A percentile compares a stretch with the other conserved stretches of the same genome.
These are phyloP conservation scores for Polydrusus pterygomalis DNA, from an alignment of 2,888 invertebrate species.

Conservation along the genomic window DNA sequence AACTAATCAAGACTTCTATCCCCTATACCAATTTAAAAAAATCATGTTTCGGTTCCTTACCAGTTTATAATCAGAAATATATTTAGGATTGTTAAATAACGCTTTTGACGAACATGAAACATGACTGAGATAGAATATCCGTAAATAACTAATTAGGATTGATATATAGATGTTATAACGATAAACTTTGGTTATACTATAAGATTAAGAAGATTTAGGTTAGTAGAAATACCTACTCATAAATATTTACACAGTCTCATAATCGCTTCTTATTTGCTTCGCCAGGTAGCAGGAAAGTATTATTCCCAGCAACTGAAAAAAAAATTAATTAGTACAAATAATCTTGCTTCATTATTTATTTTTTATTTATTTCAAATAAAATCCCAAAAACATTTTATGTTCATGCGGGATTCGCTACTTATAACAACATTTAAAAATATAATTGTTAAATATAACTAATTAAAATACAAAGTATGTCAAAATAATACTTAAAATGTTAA, in stretches of 20 bases:
- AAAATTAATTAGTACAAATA: conserved; percentile 29
- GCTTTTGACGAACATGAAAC: conserved; percentile 8
- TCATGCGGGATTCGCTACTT: no score
- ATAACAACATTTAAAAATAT: no score
- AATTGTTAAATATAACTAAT: no score
- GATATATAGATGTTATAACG: conserved; percentile 36
- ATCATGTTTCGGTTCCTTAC: conserved; percentile 1
- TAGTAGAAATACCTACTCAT: not conserved
- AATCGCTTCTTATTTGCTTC: conserved; percentile 83
- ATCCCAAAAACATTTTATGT: no score
- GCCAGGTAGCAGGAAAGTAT: conserved; percentile 93
- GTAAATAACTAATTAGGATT: conserved; percentile 27
- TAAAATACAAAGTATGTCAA: no score
- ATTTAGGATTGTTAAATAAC: conserved; percentile 3
- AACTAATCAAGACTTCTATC: conserved; percentile 15
- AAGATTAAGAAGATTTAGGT: not conserved
- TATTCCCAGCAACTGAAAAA: conserved; percentile 87
- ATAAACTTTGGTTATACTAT: conserved; percentile 41
- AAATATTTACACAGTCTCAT: conserved; percentile 64
- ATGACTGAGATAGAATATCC: conserved; percentile 3
- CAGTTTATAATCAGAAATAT: not conserved
- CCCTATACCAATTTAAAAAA: conserved; percentile 24
- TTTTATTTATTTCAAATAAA: no score
- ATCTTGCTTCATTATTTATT: no score
- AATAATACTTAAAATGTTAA: no score